Evolutionary conservation across 2,797 vertebrate species (phyloP).

Genomic region (Scleropages formosus): DNA sequence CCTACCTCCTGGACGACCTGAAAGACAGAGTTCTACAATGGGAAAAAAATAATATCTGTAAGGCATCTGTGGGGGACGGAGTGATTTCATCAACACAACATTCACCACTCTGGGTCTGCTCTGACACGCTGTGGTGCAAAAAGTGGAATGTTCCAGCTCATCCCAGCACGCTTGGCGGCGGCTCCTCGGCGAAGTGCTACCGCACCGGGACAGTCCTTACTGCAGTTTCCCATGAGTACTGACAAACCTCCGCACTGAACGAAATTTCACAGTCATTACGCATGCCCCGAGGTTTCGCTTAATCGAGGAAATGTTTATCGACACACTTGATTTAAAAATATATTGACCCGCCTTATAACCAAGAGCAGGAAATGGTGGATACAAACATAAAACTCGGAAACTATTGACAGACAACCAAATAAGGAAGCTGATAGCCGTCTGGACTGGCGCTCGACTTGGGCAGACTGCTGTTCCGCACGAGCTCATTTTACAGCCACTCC

Average conservation of each 20-base stretch:
- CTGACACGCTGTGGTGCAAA: too few species aligned
- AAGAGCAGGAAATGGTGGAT: not conserved
- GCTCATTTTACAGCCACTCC: not conserved
- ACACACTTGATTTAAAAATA: not conserved
- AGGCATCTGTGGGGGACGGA: slow-evolving; percentile 51
- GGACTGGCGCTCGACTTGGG: not conserved
- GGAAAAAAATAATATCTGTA: slow-evolving; percentile 34
- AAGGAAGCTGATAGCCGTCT: not conserved
- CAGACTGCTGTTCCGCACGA: not conserved
- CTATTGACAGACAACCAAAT: not conserved
- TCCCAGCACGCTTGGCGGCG: too few species aligned
- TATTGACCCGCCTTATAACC: not conserved
- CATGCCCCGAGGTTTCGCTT: not conserved
- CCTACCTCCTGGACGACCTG: slow-evolving; percentile 73
- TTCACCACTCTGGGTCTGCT: too few species aligned
- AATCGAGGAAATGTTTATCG: not conserved
- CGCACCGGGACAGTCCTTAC: not conserved
- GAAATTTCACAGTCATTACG: not conserved
- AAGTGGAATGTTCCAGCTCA: too few species aligned
- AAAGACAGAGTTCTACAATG: slow-evolving; percentile 74
- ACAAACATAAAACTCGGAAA: not conserved
- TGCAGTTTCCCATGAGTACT: not conserved
- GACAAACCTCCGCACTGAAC: not conserved
- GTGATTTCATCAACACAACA: not conserved
- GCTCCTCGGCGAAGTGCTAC: too few species aligned